Percentiles rank a stretch among this genome's conserved stretches.
Conservation (phyloP, 1,140 invertebrate species). For the Cryptotermes secundus region DNA sequence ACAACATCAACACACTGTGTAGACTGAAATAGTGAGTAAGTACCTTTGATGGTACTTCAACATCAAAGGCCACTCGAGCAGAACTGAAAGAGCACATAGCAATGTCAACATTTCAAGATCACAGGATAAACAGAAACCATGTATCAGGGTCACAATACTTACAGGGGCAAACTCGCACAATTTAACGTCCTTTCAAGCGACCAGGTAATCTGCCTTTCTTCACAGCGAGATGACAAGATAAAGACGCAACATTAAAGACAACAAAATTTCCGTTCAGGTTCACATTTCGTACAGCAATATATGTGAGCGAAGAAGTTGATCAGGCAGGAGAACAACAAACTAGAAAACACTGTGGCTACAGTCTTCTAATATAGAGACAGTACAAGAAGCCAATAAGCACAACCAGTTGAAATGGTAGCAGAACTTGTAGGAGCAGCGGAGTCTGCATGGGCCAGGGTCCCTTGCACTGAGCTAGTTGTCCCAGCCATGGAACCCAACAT, state of each 20-base stretch:
- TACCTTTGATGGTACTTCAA: no score
- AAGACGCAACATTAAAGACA: not conserved
- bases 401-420: not conserved
- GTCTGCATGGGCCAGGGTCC: not conserved
- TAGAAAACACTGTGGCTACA: not conserved
- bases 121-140: no score
- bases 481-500: not conserved
- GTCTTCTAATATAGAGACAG: not conserved
- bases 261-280: not conserved
- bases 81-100: no score
- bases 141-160: not conserved
- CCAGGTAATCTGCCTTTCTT: not conserved
- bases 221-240: not conserved
- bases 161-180: constrained; percentile 6
- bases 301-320: not conserved
- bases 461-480: not conserved
- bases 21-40: no score
- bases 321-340: not conserved
- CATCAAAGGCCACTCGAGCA: no score
- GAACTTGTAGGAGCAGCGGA: not conserved
- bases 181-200: not conserved
- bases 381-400: not conserved
- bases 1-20: no score
- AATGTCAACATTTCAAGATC: no score
- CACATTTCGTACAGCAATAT: not conserved